Percentiles rank a stretch among this genome's conserved stretches.
These are phyloP conservation scores for Ommatoiulus sabulosus DNA, from an alignment of 2,888 invertebrate species.

Conservation along the genomic window DNA sequence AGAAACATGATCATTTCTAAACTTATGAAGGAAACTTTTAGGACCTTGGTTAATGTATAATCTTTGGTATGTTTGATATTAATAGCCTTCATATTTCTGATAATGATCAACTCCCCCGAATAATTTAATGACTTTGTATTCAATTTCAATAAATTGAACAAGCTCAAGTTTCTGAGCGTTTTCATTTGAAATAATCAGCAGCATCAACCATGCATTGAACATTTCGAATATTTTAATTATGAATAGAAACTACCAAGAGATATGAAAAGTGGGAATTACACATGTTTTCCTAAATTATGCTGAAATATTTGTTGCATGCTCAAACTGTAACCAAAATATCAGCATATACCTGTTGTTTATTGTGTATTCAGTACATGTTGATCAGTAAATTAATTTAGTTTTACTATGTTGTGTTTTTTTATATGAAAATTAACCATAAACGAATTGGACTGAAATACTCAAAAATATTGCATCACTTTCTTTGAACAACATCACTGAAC, in stretches of 20 bases:
- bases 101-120: not conserved
- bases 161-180: not conserved
- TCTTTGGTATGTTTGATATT: not conserved
- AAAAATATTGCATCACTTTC: not conserved
- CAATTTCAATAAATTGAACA: not conserved
- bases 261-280: not conserved
- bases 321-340: not conserved
- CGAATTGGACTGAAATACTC: not conserved
- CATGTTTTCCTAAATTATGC: not conserved
- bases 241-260: not conserved
- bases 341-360: not conserved
- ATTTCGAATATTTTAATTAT: not conserved
- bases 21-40: no score
- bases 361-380: constrained; percentile 14
- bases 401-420: not conserved
- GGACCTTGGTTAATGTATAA: not conserved
- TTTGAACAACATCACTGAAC: not conserved
- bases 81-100: not conserved
- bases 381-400: constrained; percentile 31
- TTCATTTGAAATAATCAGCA: not conserved
- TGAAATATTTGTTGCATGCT: not conserved
- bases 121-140: not conserved
- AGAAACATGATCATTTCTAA: not conserved
- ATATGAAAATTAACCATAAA: not conserved
- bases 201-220: not conserved